Conservation (phyloP, 2,888 invertebrate genomes). For the Tenthredo amoena region DNA sequence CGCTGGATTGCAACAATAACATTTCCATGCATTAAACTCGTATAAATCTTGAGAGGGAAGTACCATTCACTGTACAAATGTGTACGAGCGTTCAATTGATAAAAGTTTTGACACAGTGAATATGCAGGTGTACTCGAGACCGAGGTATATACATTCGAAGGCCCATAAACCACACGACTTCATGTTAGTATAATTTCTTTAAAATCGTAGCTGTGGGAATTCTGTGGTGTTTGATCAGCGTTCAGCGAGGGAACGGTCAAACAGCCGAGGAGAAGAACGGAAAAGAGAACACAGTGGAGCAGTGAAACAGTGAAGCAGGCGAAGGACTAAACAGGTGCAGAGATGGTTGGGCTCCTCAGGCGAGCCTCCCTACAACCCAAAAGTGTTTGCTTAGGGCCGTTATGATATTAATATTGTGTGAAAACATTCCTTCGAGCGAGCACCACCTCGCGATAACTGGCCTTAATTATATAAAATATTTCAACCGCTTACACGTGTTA, state of each 20-base stretch:
- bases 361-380: constrained; percentile 56
- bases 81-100: constrained; percentile 19
- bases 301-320: constrained; percentile 35
- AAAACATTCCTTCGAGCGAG: constrained; percentile 51
- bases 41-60: not conserved
- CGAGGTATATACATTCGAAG: constrained; percentile 26
- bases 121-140: constrained; percentile 34
- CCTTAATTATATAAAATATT: constrained; percentile 53
- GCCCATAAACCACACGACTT: constrained; percentile 39
- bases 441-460: constrained; percentile 51
- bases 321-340: constrained; percentile 50
- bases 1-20: not conserved
- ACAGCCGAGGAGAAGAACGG: constrained; percentile 34
- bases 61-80: not conserved
- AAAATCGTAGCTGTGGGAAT: constrained; percentile 51
- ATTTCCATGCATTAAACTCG: constrained; percentile 18
- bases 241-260: constrained; percentile 62
- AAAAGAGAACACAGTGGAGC: constrained; percentile 38
- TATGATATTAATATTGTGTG: constrained; percentile 59
- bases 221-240: constrained; percentile 60
- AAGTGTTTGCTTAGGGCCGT: constrained; percentile 65
- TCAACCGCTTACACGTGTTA: constrained; percentile 50
- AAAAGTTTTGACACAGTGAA: constrained; percentile 18
- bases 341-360: constrained; percentile 39
- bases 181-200: constrained; percentile 45